Percentiles rank a stretch among this genome's conserved stretches.
Conservation (phyloP, 1,140 invertebrate species). For the Drusus annulatus region DNA sequence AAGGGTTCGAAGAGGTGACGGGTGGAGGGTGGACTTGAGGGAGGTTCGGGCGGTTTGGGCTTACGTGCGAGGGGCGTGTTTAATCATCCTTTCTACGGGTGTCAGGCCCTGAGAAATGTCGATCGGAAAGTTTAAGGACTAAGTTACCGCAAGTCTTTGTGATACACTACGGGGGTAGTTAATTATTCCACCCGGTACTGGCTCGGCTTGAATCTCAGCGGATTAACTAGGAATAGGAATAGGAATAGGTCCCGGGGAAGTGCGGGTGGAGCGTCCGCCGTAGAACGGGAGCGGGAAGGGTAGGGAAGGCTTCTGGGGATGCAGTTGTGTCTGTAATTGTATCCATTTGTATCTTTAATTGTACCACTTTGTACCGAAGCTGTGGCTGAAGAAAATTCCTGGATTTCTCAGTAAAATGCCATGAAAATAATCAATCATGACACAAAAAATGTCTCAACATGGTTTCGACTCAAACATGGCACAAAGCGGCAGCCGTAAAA, state of each 20-base stretch:
- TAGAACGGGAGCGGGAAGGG: neutral
- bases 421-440: too few species aligned
- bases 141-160: conserved; percentile 54
- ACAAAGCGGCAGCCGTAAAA: too few species aligned
- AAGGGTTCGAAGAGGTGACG: too few species aligned
- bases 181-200: conserved; percentile 51
- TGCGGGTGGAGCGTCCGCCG: neutral
- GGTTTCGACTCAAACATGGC: too few species aligned
- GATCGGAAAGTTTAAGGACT: conserved; percentile 55
- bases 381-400: neutral
- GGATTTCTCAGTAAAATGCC: too few species aligned
- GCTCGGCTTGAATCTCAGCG: conserved; percentile 45
- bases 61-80: conserved; percentile 55
- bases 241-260: neutral
- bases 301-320: neutral
- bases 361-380: neutral
- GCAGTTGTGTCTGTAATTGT: conserved; percentile 26
- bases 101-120: conserved; percentile 52
- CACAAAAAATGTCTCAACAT: too few species aligned
- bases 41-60: neutral
- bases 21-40: too few species aligned
- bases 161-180: conserved; percentile 49
- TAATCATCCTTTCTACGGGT: conserved; percentile 58
- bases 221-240: conserved; percentile 48
- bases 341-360: conserved; percentile 14